These are phyloP conservation scores for Oxyruncus cristatus DNA, from an alignment of 2,113 vertebrate species.

Conservation along the genomic window DNA sequence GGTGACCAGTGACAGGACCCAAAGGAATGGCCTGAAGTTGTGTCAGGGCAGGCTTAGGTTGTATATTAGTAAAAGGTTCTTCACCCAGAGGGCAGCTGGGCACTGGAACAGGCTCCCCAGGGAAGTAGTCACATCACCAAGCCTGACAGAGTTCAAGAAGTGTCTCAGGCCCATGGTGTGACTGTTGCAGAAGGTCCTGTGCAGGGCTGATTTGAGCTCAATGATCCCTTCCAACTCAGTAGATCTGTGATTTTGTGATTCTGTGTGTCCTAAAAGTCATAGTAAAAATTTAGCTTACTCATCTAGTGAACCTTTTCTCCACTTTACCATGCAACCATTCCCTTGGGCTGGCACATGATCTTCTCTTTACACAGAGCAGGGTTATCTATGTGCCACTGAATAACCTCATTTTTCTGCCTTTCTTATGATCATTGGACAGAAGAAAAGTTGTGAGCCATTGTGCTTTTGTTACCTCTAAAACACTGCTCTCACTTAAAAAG, in stretches of 20 bases:
- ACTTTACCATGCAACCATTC: not conserved
- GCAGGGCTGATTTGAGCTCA: not conserved
- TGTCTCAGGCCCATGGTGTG: not conserved
- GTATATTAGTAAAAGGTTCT: not conserved
- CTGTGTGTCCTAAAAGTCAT: not conserved
- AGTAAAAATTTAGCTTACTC: not conserved
- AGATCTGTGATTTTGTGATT: not conserved
- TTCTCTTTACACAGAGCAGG: not conserved
- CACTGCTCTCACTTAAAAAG: not conserved
- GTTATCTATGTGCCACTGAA: not conserved
- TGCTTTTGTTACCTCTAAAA: not conserved
- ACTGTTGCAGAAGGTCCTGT: not conserved
- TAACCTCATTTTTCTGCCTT: not conserved
- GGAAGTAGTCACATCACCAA: not conserved
- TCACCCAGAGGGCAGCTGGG: not conserved
- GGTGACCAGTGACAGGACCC: not conserved
- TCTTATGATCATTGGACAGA: not conserved
- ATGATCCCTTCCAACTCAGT: not conserved
- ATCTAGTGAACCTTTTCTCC: not conserved
- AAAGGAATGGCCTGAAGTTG: not conserved
- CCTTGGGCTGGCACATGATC: not conserved
- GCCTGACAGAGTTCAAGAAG: not conserved
- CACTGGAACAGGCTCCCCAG: not conserved
- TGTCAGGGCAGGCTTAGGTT: not conserved
- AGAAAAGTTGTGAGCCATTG: fast-evolving